Percentiles rank a stretch among this genome's conserved stretches.
Evolutionary conservation across 2,113 vertebrate genomes (phyloP).

Genomic region (Toxotes jaculatrix): DNA sequence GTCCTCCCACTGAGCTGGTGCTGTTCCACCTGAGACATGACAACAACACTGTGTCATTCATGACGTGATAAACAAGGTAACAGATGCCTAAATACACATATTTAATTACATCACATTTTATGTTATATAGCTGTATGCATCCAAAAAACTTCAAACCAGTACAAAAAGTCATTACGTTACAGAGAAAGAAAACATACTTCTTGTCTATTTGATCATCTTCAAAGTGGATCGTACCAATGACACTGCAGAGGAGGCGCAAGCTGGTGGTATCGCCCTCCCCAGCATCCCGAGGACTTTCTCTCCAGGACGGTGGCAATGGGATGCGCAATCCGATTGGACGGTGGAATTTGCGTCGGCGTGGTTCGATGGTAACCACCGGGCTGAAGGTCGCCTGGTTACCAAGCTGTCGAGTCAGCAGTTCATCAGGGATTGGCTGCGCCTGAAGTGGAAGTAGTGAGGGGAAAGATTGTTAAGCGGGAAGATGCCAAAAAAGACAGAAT

Average conservation of each 20-base stretch:
- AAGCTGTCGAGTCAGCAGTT: conserved; percentile 93
- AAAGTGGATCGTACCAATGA: conserved; percentile 88
- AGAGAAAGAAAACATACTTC: neutral
- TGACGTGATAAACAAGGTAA: neutral
- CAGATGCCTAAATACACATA: neutral
- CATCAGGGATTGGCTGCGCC: conserved; percentile 96
- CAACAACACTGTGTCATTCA: conserved; percentile 40
- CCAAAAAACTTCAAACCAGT: neutral
- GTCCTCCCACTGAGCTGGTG: conserved; percentile 97
- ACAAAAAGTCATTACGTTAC: neutral
- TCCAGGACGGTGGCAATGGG: conserved; percentile 95
- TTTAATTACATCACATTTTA: neutral
- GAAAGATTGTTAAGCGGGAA: conserved; percentile 15
- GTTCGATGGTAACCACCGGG: conserved; percentile 97
- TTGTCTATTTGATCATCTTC: neutral
- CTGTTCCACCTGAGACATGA: conserved; percentile 90
- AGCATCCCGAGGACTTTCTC: conserved; percentile 91
- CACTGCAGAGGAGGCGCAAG: conserved; percentile 96
- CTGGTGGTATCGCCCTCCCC: conserved; percentile 98
- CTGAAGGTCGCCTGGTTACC: conserved; percentile 99
- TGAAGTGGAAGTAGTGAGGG: conserved; percentile 60
- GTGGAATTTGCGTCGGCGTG: conserved; percentile 95
- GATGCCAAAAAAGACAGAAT: neutral
- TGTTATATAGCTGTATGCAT: neutral
- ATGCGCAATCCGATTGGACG: conserved; percentile 95